Base-by-base conservation (phyloP, 1,140 invertebrate species). In the Mycetomoellerius zeteki region DNA sequence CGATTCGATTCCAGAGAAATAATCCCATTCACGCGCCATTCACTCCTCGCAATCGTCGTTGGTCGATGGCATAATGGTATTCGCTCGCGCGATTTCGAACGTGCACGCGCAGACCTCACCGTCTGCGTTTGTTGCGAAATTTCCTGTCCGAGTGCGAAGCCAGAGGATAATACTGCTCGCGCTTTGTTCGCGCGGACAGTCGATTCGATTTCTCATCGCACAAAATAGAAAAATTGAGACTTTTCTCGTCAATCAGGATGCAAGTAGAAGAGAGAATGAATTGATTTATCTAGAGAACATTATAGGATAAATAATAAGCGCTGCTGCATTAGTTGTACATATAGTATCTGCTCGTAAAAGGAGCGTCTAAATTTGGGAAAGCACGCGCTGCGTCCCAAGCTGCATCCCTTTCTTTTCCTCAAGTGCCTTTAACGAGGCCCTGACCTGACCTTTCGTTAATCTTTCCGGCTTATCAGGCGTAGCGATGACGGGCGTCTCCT, bases 21-120 rank as follows among this genome's bases (percentile, higher is more conserved):
- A 86, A 80, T 84, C 69, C 80, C 80, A 84, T 84, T 82, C 78
- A 82, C 78, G 65, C 52, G 78, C 78, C 78, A 82, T 72, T 84
- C 80, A 84, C 80, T 84, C 56, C 54, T 72, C 27, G 67, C 77
- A 27, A 69, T 81, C 64, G 62, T 37, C 30, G n/a, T 33, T 5
- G 33, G 2, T 33, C 33, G 33, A 10, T 47, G 4, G 33, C 50
- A 43, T 71, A 71, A 81, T 81, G 69, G 54, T 54, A 60, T 21
- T 67, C 24, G 47, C 43, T 64, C 76, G 62, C 47, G 69, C 80
- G 43, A 84, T 75, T 73, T 73, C 37, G 24, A 47, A 58, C 69
- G 33, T 19, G 64, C 30, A 7, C 64, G 30, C 19, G 8, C 0
- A 12, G 24, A 19, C 27, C 21, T 37, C 50, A 14, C 67, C 19